Base-by-base conservation (phyloP, 2,888 invertebrate genomes). In the Leistus spinibarbis region DNA sequence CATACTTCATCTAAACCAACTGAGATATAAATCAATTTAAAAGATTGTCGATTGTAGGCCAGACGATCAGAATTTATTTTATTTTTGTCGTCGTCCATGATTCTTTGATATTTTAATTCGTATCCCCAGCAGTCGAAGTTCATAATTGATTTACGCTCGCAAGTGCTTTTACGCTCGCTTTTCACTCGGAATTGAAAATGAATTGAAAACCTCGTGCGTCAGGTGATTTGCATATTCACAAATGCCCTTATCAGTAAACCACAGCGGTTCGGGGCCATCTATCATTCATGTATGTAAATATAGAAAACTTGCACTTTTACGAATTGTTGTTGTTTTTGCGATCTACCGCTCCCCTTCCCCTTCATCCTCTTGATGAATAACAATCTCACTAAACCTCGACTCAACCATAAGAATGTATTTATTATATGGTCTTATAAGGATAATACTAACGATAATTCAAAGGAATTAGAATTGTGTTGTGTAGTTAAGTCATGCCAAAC, bases 81-180 rank as follows among this genome's bases (percentile, higher is more conserved):
- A 27, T 69, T 69, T 63, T 19, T 19, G 2, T 23, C 9, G 54
- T 10, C 16, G 19, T 54, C 54, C 17, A 57, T 9, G 20, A 20
- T 57, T 57, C 71, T 71, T 71, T 71, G 71, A 71, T 71, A 65
- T 71, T 63, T 71, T 64, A 71, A 71, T 71, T 54, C 71, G 71
- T 71, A 27, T 71, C 65, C 20, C 56, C 10, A 22, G 7, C 40
- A 56, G 54, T 63, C 63, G 13, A 63, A 63, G 63, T 71, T 71
- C 71, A 56, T 65, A 71, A 71, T 71, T 71, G 71, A 71, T 71
- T 71, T 71, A 71, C 56, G 71, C 56, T 54, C 4, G 54, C 56
- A 24, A 22, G 22, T 54, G 65, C 24, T 71, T 60, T 53, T 24
- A 20, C 19, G 72, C 72, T 66, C 20, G 40, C 56, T 65, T 72